phyloP scores from a whole-genome alignment of 2,797 vertebrate genomes.

The Leptoclinus maculatus region DNA sequence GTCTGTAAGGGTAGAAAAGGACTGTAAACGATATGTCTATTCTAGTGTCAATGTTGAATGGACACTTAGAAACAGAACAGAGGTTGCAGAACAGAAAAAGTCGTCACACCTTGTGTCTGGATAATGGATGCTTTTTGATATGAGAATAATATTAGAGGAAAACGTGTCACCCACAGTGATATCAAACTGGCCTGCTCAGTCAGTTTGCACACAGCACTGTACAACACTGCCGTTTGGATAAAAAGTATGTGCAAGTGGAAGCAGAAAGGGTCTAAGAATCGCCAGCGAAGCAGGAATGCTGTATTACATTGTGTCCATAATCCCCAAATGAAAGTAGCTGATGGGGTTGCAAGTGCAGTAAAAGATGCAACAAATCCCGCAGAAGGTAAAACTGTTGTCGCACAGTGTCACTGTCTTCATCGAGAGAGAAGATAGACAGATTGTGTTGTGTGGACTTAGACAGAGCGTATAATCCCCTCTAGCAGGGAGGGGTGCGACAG shows the following conservation, averaged over 20 bases:
- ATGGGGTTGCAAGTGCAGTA: conserved; percentile 17
- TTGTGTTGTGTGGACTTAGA: conserved; percentile 69
- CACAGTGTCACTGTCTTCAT: conserved; percentile 24
- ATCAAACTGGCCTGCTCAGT: conserved; percentile 23
- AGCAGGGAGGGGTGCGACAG: conserved; percentile 51
- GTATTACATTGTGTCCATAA: conserved; percentile 40
- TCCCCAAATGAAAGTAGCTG: conserved; percentile 41
- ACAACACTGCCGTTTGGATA: conserved; percentile 30
- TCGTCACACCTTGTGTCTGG: neutral
- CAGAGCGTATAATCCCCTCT: conserved; percentile 69
- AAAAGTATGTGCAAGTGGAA: conserved; percentile 43
- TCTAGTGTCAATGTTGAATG: neutral
- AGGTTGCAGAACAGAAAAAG: neutral
- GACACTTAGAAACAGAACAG: neutral
- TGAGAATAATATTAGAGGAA: neutral
- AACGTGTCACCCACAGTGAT: neutral
- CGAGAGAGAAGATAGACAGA: conserved; percentile 57
- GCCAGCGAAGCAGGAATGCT: conserved; percentile 33
- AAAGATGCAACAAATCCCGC: conserved; percentile 21
- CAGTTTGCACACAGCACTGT: neutral
- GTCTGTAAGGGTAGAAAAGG: neutral
- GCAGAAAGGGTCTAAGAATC: conserved; percentile 33
- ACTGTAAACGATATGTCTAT: neutral
- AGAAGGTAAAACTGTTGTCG: neutral
- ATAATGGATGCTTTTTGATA: conserved; percentile 4